Evolutionary conservation across 2,888 invertebrate species (phyloP).

Genomic region (Hirtodrosophila confusa): DNA sequence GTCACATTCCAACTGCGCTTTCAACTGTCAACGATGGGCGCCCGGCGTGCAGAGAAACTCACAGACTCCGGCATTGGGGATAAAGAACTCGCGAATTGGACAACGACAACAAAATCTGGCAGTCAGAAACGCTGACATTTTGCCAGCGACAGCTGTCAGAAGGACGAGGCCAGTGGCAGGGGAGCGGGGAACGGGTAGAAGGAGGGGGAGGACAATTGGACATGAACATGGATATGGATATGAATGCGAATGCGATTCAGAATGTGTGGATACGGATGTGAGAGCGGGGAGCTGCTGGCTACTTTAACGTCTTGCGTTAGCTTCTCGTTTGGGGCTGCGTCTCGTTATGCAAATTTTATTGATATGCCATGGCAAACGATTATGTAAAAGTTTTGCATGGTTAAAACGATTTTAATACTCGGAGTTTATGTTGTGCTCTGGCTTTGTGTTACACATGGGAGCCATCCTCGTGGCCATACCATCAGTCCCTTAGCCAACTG

Average conservation of each 20-base stretch:
- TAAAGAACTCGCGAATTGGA: constrained; percentile 45
- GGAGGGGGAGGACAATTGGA: constrained; percentile 37
- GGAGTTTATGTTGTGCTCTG: constrained; percentile 29
- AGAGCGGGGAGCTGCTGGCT: constrained; percentile 2
- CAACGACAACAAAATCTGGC: constrained; percentile 52
- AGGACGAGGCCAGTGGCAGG: constrained; percentile 29
- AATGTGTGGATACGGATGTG: neutral
- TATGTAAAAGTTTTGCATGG: constrained; percentile 69
- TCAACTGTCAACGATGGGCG: constrained; percentile 58
- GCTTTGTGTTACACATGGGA: constrained; percentile 55
- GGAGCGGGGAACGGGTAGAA: constrained; percentile 3
- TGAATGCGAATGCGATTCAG: constrained; percentile 5
- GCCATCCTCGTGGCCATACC: constrained; percentile 18
- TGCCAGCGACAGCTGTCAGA: constrained; percentile 60
- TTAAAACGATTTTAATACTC: constrained; percentile 67
- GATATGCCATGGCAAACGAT: constrained; percentile 68
- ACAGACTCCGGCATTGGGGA: constrained; percentile 35
- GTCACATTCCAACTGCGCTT: constrained; percentile 62
- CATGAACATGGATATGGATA: constrained; percentile 27
- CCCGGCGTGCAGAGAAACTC: constrained; percentile 69
- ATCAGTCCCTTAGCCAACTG: neutral
- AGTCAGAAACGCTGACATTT: constrained; percentile 62
- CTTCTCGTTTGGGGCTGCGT: constrained; percentile 3
- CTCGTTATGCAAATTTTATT: constrained; percentile 75
- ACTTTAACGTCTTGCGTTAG: constrained; percentile 43